Base-by-base conservation (phyloP, 2,113 vertebrate genomes). In the Ailuropoda melanoleuca region DNA sequence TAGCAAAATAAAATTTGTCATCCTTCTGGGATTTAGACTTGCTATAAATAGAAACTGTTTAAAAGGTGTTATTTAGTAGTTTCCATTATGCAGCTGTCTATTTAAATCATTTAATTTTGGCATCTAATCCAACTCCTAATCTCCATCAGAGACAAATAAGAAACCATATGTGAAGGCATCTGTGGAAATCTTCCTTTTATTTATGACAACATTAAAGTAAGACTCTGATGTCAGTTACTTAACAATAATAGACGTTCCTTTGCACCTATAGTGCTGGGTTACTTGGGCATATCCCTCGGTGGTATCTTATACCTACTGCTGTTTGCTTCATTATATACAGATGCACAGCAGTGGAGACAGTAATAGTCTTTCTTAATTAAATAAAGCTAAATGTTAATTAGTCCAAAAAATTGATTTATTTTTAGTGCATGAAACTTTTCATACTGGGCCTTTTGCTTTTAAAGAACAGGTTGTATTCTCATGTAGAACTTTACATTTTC, bases 331-430 rank as follows among this genome's bases (percentile, higher is more conserved):
- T 99, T 99, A 99, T 99, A 99, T 99, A 98, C 98, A 99, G 99
- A 99, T 98, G 98, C 99, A 99, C 99, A 99, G 99, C 99, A 99
- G 99, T 98, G 98, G 97, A 99, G 99, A 99, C 98, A 99, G 98
- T 99, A 99, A 99, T 99, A 99, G 99, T 98, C 98, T 98, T 98
- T 98, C 98, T 99, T 99, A 99, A 99, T 99, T 99, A 99, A 99
- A 99, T 99, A 99, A 99, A 99, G 98, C 98, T 99, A 99, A 99
- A 99, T 99, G 99, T 99, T 99, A 99, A 99, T 99, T 99, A 99
- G 99, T 99, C 98, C 98, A 98, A 98, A 99, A 97, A 99, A 98
- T 98, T 99, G 99, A 99, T 99, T 99, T 99, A 99, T 99, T 98
- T 99, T 98, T 98, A 97, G 97, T 10, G 60, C 87, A 93, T 70